Percentiles rank a stretch among this genome's conserved stretches.
phyloP scores from a whole-genome alignment of 2,113 vertebrate genomes.

The Gracilinanus agilis region DNA sequence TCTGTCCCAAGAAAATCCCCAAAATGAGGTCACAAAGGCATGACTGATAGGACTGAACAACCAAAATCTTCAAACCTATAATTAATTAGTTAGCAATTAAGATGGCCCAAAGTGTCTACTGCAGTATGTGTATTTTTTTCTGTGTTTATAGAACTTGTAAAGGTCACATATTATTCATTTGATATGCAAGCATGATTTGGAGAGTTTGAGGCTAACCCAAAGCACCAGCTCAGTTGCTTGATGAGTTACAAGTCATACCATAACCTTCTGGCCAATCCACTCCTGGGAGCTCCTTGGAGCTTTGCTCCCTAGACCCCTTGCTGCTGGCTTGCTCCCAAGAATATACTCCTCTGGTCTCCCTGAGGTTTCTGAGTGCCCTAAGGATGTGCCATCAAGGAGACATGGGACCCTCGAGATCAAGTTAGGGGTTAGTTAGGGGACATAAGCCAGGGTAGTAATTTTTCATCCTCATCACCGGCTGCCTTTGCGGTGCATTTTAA shows the following conservation, averaged over 20 bases:
- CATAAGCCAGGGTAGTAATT: constrained; percentile 29
- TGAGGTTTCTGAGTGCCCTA: constrained; percentile 54
- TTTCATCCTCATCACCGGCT: constrained; percentile 37
- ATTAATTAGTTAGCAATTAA: not conserved
- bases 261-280: constrained; percentile 41
- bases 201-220: not conserved
- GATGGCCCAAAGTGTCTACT: not conserved
- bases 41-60: no score
- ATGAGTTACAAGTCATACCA: constrained; percentile 28
- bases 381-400: constrained; percentile 59
- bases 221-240: constrained; percentile 29
- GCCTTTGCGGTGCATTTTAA: constrained; percentile 60
- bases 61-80: not conserved
- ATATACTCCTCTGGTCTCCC: constrained; percentile 55
- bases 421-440: constrained; percentile 32
- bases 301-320: constrained; percentile 52
- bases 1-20: no score
- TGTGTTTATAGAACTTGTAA: not conserved
- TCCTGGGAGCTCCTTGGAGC: constrained; percentile 30
- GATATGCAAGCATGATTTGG: not conserved
- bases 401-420: constrained; percentile 66
- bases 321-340: constrained; percentile 68
- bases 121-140: not conserved
- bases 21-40: no score
- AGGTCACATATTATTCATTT: not conserved